Percentiles rank a stretch among this genome's conserved stretches.
These are phyloP conservation scores for Valencia hispanica DNA, from an alignment of 2,797 vertebrate species.

Conservation along the genomic window DNA sequence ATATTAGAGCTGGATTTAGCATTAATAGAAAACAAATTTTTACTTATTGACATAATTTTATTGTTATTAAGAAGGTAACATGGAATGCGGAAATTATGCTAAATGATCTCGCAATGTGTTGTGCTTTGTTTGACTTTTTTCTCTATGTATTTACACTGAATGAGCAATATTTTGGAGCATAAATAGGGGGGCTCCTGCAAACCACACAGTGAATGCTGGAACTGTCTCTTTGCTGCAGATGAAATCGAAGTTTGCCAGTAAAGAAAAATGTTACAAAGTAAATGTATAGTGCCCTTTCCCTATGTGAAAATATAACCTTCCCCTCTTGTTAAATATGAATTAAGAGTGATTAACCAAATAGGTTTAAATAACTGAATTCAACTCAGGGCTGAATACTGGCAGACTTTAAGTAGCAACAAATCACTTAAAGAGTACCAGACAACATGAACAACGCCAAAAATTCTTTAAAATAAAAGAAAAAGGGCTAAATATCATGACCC, in stretches of 20 bases:
- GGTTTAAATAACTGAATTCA: no score
- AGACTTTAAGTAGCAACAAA: no score
- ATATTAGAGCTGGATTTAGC: conserved; percentile 16
- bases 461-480: no score
- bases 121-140: conserved; percentile 19
- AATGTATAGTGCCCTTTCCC: no score
- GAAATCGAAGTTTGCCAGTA: not conserved
- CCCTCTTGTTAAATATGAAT: no score
- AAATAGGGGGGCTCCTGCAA: not conserved
- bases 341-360: no score
- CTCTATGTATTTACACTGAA: conserved; percentile 26
- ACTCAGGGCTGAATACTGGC: no score
- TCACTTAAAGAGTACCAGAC: no score
- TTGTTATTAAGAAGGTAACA: not conserved
- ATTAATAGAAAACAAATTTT: conserved; percentile 10
- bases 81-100: not conserved
- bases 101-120: not conserved
- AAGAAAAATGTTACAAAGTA: not conserved
- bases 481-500: no score
- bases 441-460: no score
- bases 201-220: conserved; percentile 2
- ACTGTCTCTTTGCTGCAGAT: not conserved
- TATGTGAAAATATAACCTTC: no score
- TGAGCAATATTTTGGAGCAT: conserved; percentile 10
- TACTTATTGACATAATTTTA: conserved; percentile 17